phyloP scores from a whole-genome alignment of 2,113 vertebrate genomes.

The Scomber scombrus region DNA sequence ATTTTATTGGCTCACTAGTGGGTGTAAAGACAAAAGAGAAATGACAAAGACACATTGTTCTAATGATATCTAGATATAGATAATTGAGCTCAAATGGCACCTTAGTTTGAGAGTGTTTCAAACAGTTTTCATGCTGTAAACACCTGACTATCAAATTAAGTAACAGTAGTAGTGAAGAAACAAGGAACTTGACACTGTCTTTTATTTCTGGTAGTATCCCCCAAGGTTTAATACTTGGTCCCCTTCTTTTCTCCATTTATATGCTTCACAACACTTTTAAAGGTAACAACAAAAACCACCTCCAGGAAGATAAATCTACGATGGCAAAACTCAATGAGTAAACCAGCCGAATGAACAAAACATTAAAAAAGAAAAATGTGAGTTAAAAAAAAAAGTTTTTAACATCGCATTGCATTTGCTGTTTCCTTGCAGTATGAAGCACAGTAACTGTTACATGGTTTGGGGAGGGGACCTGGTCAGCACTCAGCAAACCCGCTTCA shows the following conservation, averaged over 20 bases:
- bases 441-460: slow-evolving; percentile 97
- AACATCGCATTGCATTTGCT: neutral
- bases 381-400: neutral
- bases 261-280: neutral
- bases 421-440: slow-evolving; percentile 88
- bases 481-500: slow-evolving; percentile 91
- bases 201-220: neutral
- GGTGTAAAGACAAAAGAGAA: too few relatives aligned
- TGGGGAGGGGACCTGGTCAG: slow-evolving; percentile 93
- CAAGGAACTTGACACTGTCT: neutral
- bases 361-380: neutral
- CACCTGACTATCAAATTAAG: neutral
- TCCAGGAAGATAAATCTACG: too few relatives aligned
- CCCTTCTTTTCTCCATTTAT: neutral
- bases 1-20: neutral
- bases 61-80: too few relatives aligned
- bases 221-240: neutral
- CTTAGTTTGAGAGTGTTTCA: too few relatives aligned
- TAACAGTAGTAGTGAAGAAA: neutral
- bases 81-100: too few relatives aligned
- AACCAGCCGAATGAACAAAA: too few relatives aligned
- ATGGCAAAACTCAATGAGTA: too few relatives aligned
- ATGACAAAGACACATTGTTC: neutral
- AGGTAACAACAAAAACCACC: too few relatives aligned
- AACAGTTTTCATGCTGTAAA: neutral